Base-by-base conservation (phyloP, 1,140 invertebrate genomes). In the Scaptomyza pallida region DNA sequence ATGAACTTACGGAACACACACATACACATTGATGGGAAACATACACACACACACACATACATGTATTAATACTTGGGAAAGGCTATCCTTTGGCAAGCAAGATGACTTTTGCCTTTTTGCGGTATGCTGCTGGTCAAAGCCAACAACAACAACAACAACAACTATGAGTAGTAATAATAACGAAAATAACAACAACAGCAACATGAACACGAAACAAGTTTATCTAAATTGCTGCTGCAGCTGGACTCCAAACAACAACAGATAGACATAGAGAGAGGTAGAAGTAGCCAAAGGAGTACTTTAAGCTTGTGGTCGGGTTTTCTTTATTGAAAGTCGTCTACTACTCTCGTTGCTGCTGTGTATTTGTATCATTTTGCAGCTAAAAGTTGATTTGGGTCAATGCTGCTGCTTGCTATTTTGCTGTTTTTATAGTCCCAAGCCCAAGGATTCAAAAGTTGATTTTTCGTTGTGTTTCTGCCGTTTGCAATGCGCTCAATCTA, bases 61-160 rank as follows among this genome's bases (percentile, higher is more conserved):
- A 43, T 4, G 21, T 21, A 43, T 35, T 35, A 47, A 6, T 35
- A 10, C 37, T 54, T 26, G 61, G 61, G 13, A 30, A 45, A 63
- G 26, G 41, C 30, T 35, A 37, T 47, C 47, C 56, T 52, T 60
- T 62, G 57, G 44, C 26, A 10, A 40, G 45, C 26, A 44, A 67
- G 78, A 80, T 85, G 80, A 85, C 80, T 85, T 85, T 86, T 85
- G 80, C 76, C 81, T 85, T 85, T 85, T 86, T 80, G 81, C 68
- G 76, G 76, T 83, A 64, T 81, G 37, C 56, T 62, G 44, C 60
- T 70, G 75, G 78, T 78, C 78, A 81, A 81, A 68, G 78, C 55
- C 74, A 59, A 44, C 44, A 71, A 37, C 12, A 64, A 56, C 44
- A 71, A 37, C 44, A 64, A 48, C 43, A 65, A 5, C 13, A 47